These are phyloP conservation scores for Zootermopsis nevadensis DNA, from an alignment of 2,888 invertebrate genomes.

Conservation along the genomic window DNA sequence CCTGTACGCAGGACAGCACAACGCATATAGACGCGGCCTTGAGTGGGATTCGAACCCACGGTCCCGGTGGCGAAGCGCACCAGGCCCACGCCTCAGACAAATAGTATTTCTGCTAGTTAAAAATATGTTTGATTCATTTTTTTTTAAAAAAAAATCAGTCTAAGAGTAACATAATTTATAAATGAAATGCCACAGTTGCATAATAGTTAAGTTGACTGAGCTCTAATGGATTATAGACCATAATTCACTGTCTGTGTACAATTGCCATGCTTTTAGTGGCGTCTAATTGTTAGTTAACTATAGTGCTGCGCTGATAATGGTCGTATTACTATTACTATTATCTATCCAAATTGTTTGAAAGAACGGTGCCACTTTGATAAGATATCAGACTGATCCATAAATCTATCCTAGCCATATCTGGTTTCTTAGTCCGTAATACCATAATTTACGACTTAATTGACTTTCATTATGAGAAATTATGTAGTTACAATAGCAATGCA, in stretches of 20 bases:
- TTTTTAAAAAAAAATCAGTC: too few species aligned
- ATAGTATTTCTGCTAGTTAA: too few species aligned
- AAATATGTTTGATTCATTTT: too few species aligned
- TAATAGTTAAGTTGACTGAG: background rate
- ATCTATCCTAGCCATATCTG: background rate
- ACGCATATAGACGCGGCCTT: too few species aligned
- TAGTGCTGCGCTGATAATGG: slow-evolving; percentile 3
- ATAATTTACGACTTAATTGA: slow-evolving; percentile 2
- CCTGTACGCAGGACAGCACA: too few species aligned
- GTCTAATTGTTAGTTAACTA: slow-evolving; percentile 23
- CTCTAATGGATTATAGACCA: background rate
- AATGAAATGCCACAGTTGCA: background rate
- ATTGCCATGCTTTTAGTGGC: background rate
- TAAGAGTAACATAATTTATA: background rate
- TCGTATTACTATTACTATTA: background rate
- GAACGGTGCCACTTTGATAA: slow-evolving; percentile 11
- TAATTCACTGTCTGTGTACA: slow-evolving; percentile 2
- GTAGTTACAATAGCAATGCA: background rate
- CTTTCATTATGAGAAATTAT: background rate
- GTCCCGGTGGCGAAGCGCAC: too few species aligned
- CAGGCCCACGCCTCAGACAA: too few species aligned
- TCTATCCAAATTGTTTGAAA: slow-evolving; percentile 22
- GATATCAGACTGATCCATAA: slow-evolving; percentile 2
- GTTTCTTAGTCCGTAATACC: background rate
- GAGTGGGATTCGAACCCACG: too few species aligned